These are phyloP conservation scores for Trachymyrmex cornetzi DNA, from an alignment of 1,140 invertebrate genomes.

Conservation along the genomic window DNA sequence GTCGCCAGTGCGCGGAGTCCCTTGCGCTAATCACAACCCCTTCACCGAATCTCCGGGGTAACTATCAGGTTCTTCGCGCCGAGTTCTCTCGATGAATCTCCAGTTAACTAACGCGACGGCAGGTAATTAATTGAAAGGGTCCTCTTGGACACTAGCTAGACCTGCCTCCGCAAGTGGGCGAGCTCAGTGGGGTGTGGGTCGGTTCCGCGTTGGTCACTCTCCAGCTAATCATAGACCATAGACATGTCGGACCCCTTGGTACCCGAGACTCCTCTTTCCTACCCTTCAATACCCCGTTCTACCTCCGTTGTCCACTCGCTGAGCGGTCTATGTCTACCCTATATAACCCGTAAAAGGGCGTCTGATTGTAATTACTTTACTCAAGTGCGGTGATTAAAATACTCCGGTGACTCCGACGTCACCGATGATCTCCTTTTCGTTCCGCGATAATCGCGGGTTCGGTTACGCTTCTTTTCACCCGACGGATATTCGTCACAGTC, in stretches of 20 bases:
- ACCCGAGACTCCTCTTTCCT: slow-evolving; percentile 81
- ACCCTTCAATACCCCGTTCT: slow-evolving; percentile 23
- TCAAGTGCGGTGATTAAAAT: slow-evolving; percentile 86
- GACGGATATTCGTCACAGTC: neutral
- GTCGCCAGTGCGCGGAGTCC: slow-evolving; percentile 40
- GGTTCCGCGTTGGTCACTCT: slow-evolving; percentile 79
- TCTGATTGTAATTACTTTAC: slow-evolving; percentile 87
- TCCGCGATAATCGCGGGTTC: slow-evolving; percentile 76
- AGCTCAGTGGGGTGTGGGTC: slow-evolving; percentile 71
- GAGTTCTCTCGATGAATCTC: slow-evolving; percentile 82
- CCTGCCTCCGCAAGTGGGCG: slow-evolving; percentile 65
- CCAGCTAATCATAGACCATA: slow-evolving; percentile 85
- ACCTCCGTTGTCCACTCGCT: slow-evolving; percentile 23
- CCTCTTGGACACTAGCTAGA: slow-evolving; percentile 65
- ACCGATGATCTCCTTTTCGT: slow-evolving; percentile 52
- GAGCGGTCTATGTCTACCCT: slow-evolving; percentile 67
- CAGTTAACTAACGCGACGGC: slow-evolving; percentile 83
- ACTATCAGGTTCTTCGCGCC: slow-evolving; percentile 76
- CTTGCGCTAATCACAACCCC: slow-evolving; percentile 70
- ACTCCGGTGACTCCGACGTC: slow-evolving; percentile 81
- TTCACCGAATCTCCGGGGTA: slow-evolving; percentile 71
- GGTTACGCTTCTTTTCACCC: slow-evolving; percentile 74
- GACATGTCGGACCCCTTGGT: slow-evolving; percentile 79
- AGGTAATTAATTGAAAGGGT: slow-evolving; percentile 87
- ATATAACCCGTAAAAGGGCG: slow-evolving; percentile 80